These are phyloP conservation scores for Dicyrtomina minuta DNA, from an alignment of 2,888 invertebrate genomes.

Conservation along the genomic window DNA sequence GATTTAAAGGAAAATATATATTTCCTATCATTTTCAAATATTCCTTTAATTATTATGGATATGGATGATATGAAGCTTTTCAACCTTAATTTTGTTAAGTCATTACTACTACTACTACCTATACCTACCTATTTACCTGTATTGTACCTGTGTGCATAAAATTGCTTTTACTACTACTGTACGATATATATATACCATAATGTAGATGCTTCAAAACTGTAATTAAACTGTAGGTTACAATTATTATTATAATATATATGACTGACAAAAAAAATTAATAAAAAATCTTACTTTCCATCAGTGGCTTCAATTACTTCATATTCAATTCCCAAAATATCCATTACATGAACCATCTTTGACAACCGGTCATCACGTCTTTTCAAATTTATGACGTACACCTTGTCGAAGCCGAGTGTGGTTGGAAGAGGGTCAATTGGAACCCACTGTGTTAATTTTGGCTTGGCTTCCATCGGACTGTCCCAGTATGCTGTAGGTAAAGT, in stretches of 20 bases:
- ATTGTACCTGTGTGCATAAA: neutral
- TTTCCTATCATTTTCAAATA: no score
- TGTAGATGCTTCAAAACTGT: neutral
- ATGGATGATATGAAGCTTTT: no score
- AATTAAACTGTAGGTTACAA: neutral
- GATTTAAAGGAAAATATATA: no score
- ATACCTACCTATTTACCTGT: no score
- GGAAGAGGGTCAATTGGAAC: conserved; percentile 56
- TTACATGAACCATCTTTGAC: conserved; percentile 73
- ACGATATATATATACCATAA: no score
- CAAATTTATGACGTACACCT: conserved; percentile 91
- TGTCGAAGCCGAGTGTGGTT: conserved; percentile 71
- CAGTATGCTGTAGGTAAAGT: conserved; percentile 47
- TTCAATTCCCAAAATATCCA: conserved; percentile 79
- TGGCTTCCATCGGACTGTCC: conserved; percentile 40
- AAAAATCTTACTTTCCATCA: conserved; percentile 75
- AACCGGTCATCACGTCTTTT: conserved; percentile 76
- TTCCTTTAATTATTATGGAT: no score
- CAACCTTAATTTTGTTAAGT: no score
- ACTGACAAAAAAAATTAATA: conserved; percentile 1
- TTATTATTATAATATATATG: conserved; percentile 8
- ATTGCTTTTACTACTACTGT: neutral
- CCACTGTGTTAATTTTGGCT: conserved; percentile 34
- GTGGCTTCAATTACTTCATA: conserved; percentile 76
- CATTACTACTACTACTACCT: neutral